phyloP scores from a whole-genome alignment of 2,888 invertebrate species.

The Tetragonisca angustula region DNA sequence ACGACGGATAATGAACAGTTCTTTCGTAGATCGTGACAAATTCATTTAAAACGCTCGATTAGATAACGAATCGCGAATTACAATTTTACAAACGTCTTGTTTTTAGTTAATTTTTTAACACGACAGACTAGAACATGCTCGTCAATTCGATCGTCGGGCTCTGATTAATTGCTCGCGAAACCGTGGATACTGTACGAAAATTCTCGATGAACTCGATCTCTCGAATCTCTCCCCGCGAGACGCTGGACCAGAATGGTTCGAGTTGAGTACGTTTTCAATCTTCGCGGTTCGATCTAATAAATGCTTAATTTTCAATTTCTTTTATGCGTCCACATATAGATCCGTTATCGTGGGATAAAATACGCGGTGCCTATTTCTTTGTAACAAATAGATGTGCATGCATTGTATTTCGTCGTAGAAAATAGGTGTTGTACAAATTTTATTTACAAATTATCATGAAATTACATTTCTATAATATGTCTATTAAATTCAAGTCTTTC shows the following conservation, averaged over 20 bases:
- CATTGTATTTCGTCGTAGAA: too few relatives aligned
- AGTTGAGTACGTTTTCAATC: not conserved
- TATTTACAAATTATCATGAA: too few relatives aligned
- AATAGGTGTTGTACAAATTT: too few relatives aligned
- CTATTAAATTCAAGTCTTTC: too few relatives aligned
- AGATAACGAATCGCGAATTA: not conserved
- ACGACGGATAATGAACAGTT: conserved; percentile 17
- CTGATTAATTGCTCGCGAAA: not conserved
- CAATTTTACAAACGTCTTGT: not conserved
- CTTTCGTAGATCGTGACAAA: conserved; percentile 29
- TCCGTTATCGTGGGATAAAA: not conserved
- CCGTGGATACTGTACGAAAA: not conserved
- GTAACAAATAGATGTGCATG: not conserved
- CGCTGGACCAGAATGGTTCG: not conserved
- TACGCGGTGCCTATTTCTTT: not conserved
- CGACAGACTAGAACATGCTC: not conserved
- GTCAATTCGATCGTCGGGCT: not conserved
- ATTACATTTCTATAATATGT: too few relatives aligned
- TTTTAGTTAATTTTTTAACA: too few relatives aligned
- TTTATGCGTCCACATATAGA: not conserved
- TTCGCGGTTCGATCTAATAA: not conserved
- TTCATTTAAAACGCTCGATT: conserved; percentile 19
- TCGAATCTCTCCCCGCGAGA: not conserved
- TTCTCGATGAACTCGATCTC: not conserved
- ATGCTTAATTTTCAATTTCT: not conserved